These are phyloP conservation scores for Drosophila nr. perissopoda DNA, from an alignment of 2,888 invertebrate species.

Conservation along the genomic window DNA sequence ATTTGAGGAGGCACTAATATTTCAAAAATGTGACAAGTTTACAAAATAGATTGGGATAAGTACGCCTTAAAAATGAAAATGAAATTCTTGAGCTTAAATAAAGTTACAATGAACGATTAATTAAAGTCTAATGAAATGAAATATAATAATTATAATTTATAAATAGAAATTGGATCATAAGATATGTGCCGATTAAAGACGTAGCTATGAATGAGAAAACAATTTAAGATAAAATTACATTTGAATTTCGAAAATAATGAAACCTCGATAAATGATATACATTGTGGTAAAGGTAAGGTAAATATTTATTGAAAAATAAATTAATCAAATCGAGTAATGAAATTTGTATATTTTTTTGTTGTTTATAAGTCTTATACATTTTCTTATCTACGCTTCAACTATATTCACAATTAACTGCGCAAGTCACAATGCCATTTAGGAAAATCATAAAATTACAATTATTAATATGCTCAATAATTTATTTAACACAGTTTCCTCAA, in stretches of 20 bases:
- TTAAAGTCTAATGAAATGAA: not conserved
- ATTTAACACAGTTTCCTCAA: not conserved
- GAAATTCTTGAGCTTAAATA: not conserved
- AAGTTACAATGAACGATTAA: not conserved
- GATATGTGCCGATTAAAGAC: not conserved
- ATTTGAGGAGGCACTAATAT: conserved; percentile 1
- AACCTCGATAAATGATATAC: no score
- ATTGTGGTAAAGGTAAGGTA: no score
- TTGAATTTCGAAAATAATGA: not conserved
- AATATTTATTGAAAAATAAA: not conserved
- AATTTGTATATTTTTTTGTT: not conserved
- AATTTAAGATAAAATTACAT: not conserved
- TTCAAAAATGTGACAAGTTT: not conserved
- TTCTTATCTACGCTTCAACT: not conserved
- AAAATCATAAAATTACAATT: not conserved
- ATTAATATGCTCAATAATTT: not conserved
- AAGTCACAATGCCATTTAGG: not conserved
- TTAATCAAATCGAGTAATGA: not conserved
- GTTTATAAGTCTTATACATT: not conserved
- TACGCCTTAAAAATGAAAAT: not conserved
- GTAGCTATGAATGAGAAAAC: not conserved
- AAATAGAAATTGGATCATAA: not conserved
- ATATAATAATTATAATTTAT: no score
- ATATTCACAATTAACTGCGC: not conserved
- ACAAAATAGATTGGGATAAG: not conserved